These are phyloP conservation scores for Verasper variegatus DNA, from an alignment of 2,113 vertebrate genomes.

Conservation along the genomic window DNA sequence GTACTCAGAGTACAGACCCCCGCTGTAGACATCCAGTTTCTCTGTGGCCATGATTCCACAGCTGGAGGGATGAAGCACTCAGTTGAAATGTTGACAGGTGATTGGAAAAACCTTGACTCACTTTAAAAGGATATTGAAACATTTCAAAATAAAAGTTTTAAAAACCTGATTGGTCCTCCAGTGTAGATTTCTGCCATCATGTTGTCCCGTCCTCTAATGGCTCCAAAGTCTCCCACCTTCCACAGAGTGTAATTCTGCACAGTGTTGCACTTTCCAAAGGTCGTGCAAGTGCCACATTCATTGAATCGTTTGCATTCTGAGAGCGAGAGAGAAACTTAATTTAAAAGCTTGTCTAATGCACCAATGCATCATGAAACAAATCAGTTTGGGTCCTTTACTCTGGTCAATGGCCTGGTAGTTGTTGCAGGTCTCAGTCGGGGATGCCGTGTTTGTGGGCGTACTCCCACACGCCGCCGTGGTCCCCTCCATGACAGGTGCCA, in stretches of 20 bases:
- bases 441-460: constrained; percentile 88
- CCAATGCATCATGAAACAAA: neutral
- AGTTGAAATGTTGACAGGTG: neutral
- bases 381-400: constrained; percentile 66
- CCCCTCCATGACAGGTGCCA: constrained; percentile 88
- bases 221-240: constrained; percentile 59
- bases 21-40: constrained; percentile 83
- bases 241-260: constrained; percentile 62
- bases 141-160: neutral
- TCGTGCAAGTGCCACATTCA: constrained; percentile 88
- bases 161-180: constrained; percentile 56
- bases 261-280: constrained; percentile 19
- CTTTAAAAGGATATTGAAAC: neutral
- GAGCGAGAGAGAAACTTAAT: neutral
- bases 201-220: constrained; percentile 23
- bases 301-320: constrained; percentile 88
- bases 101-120: neutral
- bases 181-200: constrained; percentile 64
- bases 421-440: constrained; percentile 94
- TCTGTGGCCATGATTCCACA: constrained; percentile 91
- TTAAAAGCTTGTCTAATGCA: neutral
- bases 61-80: constrained; percentile 61
- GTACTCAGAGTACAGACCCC: constrained; percentile 87
- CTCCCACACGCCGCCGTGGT: constrained; percentile 86
- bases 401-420: constrained; percentile 94